These are phyloP conservation scores for Neogobius melanostomus DNA, from an alignment of 2,113 vertebrate species.

Conservation along the genomic window DNA sequence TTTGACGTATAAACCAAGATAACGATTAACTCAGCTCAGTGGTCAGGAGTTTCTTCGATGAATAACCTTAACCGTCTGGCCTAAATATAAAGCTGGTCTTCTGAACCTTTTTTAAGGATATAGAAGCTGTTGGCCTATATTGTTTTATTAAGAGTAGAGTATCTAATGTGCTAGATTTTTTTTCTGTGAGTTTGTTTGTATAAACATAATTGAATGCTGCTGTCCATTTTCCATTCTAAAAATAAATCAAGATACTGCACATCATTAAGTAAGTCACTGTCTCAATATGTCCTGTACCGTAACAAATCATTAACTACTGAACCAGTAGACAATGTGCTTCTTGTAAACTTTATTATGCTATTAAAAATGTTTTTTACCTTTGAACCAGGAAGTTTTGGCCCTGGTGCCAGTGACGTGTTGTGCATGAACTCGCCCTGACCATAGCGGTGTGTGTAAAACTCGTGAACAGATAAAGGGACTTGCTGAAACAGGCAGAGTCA, in stretches of 20 bases:
- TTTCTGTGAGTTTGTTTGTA: background rate
- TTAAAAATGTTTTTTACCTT: slow-evolving; percentile 42
- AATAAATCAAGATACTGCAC: background rate
- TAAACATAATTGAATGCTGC: background rate
- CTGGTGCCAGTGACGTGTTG: slow-evolving; percentile 37
- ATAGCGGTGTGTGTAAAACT: slow-evolving; percentile 3
- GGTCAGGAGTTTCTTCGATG: background rate
- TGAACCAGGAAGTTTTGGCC: slow-evolving; percentile 37
- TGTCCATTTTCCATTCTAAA: background rate
- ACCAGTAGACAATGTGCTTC: background rate
- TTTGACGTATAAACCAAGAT: background rate
- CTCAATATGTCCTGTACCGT: background rate
- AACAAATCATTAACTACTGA: background rate
- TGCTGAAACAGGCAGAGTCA: slow-evolving; percentile 12
- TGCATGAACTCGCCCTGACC: slow-evolving; percentile 11
- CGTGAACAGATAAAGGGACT: slow-evolving; percentile 48
- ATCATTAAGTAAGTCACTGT: background rate
- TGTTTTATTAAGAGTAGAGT: too few species aligned
- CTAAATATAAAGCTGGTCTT: background rate
- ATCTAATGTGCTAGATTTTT: too few species aligned
- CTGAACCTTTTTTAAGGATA: background rate
- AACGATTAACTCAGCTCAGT: background rate
- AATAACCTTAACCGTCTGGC: background rate
- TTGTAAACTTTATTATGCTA: background rate
- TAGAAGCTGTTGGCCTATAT: background rate